Base-by-base conservation (phyloP, 2,113 vertebrate genomes). In the Tachuris rubrigastra region DNA sequence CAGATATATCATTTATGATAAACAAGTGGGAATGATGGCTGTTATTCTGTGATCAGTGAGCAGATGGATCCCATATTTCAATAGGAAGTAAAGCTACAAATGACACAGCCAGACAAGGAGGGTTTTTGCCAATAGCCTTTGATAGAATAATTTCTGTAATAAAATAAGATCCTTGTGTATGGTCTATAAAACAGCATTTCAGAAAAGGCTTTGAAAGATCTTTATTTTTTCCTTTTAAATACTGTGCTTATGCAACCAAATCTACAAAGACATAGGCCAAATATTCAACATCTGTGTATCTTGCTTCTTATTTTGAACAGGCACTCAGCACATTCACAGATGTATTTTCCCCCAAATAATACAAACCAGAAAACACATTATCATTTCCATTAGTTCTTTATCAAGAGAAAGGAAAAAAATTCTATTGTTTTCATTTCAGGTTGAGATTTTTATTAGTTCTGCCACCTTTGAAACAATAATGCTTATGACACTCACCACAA, bases 1-100 rank as follows among this genome's bases (percentile, higher is more conserved):
- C 60, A 85, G 89, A 92, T 91, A 78, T 44, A 79, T 87, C 79
- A 56, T 85, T 93, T 90, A 58, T 62, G 72, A 65, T 72, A 96
- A 94, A 50, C 67, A 88, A 87, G 77, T 85, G 82, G 33, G 86
- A 95, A 93, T 95, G 82, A 91, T 1, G 59, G 58, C 67, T 89
- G 58, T 85, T 96, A 94, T 79, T 68, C 78, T 88, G 25, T 4
- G 6, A 87, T 90, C 92, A 86, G 75, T 72, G 55, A 89, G 65
- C 96, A 97, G 95, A 94, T 97, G 92, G 88, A 95, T 94, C 82
- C 89, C 68, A 90, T 94, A 96, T 93, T 93, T 94, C 88, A 91
- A 84, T 55, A 91, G 88, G 79, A 96, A 90, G 46, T 66, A 95
- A 93, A 92, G 55, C 62, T 94, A 86, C 79, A 89, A 95, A 83